Evolutionary conservation across 2,888 invertebrate species (phyloP).

Genomic region (Tiliacea citrago): DNA sequence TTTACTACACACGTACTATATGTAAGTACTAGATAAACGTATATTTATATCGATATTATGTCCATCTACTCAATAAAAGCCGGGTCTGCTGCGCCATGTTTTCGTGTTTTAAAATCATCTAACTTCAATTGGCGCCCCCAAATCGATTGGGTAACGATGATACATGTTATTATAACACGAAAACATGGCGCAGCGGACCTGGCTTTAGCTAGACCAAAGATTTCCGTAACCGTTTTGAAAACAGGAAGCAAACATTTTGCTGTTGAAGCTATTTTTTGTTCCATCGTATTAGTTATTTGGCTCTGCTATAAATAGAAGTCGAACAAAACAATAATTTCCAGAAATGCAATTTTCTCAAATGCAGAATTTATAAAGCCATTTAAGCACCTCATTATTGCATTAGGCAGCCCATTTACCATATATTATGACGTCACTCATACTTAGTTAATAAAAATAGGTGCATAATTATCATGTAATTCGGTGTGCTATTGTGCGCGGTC

Average conservation of each 20-base stretch:
- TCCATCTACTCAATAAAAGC: conserved; percentile 19
- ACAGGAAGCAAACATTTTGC: conserved; percentile 10
- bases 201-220: conserved; percentile 21
- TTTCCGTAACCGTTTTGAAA: conserved; percentile 13
- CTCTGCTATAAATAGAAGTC: not conserved
- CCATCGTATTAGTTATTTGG: not conserved
- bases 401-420: not conserved
- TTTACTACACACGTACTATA: conserved; percentile 20
- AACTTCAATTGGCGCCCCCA: too few species aligned
- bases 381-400: not conserved
- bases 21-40: not conserved
- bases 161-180: too few species aligned
- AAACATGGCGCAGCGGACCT: too few species aligned
- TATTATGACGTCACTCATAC: conserved; percentile 9
- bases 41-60: not conserved
- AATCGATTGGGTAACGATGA: too few species aligned
- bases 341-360: not conserved
- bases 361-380: not conserved
- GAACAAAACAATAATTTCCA: not conserved
- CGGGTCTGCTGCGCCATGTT: too few species aligned
- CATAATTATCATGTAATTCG: conserved; percentile 44
- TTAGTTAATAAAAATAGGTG: conserved; percentile 30
- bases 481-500: conserved; percentile 34
- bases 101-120: too few species aligned
- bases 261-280: not conserved